phyloP scores from a whole-genome alignment of 1,140 invertebrate species.

The Chrysomallon squamiferum region DNA sequence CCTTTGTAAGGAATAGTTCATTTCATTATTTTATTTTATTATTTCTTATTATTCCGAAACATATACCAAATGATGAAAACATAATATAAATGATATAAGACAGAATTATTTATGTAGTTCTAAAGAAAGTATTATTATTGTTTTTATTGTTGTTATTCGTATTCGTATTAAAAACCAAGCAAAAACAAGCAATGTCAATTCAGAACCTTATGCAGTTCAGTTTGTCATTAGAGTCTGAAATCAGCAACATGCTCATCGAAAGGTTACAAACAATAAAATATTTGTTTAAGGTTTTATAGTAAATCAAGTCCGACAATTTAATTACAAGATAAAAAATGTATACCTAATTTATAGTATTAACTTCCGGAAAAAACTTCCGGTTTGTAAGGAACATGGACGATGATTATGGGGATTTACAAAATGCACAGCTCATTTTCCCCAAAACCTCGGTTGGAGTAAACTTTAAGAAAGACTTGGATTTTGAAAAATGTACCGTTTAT shows the following conservation, averaged over 20 bases:
- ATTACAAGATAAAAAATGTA: no score
- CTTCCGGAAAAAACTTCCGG: background rate
- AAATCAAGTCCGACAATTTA: no score
- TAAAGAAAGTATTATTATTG: no score
- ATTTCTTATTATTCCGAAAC: no score
- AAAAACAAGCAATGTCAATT: no score
- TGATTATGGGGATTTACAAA: slow-evolving; percentile 4
- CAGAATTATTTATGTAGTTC: no score
- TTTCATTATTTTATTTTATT: no score
- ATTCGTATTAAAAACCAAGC: background rate
- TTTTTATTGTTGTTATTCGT: background rate
- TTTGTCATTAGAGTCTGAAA: background rate
- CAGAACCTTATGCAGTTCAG: background rate
- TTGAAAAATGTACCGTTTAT: slow-evolving; percentile 1
- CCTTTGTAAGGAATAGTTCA: no score
- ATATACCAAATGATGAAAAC: no score
- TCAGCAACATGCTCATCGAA: background rate
- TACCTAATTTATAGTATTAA: background rate
- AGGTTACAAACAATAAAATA: no score
- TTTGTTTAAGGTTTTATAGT: no score
- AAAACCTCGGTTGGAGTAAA: background rate
- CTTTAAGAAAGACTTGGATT: background rate
- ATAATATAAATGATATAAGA: no score
- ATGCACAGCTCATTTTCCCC: slow-evolving; percentile 3
- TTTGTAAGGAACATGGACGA: slow-evolving; percentile 1